These are phyloP conservation scores for Harlomillsia oculata DNA, from an alignment of 1,140 invertebrate genomes.

Conservation along the genomic window DNA sequence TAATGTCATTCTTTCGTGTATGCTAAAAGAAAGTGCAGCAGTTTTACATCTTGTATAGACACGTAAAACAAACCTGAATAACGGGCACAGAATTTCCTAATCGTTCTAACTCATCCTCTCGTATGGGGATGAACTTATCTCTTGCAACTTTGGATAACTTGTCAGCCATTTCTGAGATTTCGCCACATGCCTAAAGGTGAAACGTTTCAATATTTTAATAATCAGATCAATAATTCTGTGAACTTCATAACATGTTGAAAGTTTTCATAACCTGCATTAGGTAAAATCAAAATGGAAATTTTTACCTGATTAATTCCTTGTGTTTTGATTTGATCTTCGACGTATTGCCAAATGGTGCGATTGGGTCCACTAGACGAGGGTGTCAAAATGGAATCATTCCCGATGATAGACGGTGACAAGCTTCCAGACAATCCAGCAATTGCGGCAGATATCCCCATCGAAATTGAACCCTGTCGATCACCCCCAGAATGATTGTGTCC, in stretches of 20 bases:
- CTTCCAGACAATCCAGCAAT: too few species aligned
- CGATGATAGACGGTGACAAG: too few species aligned
- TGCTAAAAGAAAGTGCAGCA: too few species aligned
- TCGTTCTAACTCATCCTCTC: slow-evolving; percentile 32
- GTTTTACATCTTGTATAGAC: not conserved
- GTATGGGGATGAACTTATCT: slow-evolving; percentile 32
- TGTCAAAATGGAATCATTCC: too few species aligned
- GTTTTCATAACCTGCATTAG: too few species aligned
- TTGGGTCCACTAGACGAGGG: too few species aligned
- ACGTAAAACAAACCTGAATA: slow-evolving; percentile 17
- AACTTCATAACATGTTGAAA: too few species aligned
- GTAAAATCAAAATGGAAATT: not conserved
- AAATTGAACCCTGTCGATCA: too few species aligned
- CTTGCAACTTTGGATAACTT: slow-evolving; percentile 28
- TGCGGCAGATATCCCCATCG: too few species aligned
- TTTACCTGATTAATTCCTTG: slow-evolving; percentile 32
- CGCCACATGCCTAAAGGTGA: slow-evolving; percentile 12
- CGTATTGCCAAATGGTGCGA: slow-evolving; percentile 25
- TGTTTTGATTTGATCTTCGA: slow-evolving; percentile 22
- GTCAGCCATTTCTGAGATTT: slow-evolving; percentile 31
- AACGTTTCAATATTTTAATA: not conserved
- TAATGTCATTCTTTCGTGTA: too few species aligned
- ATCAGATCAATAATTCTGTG: too few species aligned
- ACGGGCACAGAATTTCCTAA: slow-evolving; percentile 20
- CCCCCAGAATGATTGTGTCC: too few species aligned